Base-by-base conservation (phyloP, 2,888 invertebrate species). In the Calameuta idolon region DNA sequence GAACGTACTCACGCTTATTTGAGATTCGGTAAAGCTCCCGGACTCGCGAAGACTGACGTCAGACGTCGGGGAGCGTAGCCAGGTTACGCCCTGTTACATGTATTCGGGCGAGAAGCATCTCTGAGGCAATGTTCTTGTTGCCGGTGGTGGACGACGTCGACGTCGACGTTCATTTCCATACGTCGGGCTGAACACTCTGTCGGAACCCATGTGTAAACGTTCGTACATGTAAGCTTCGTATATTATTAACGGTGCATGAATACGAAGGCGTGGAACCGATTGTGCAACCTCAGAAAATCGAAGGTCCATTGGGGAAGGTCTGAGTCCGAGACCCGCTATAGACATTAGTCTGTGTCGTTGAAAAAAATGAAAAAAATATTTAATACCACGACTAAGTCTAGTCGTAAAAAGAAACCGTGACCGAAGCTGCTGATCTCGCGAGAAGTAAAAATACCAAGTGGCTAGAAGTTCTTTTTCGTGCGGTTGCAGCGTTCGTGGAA, bases 361-460 rank as follows among this genome's bases (percentile, higher is more conserved):
- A 76, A 69, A 30, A 35, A 76, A 77, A 12, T 35, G 33, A 33
- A 77, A 74, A 75, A 81, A 80, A 83, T 23, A 23, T 23, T 55
- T 55, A 55, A 23, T 23, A 55, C 23, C 23, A 23, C 0, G 23
- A 55, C 9, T 9, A 55, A 23, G 23, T 55, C 55, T 5, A 9
- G 23, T 55, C 55, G 55, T 55, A 55, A 55, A 55, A 55, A 23
- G 55, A 23, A 23, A 55, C 9, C 9, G 23, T 55, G 55, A 55
- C 55, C 9, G 55, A 55, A 55, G 9, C 55, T 5, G 55, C 23
- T 55, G 55, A 55, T 55, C 55, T 55, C 9, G 15, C 23, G 77
- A 77, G 77, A 79, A 81, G 82, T 84, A 87, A 86, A 87, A 86
- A 87, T 87, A 87, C 33, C 71, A 86, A 83, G 73, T 81, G 73